Percentiles rank a stretch among this genome's conserved stretches.
Evolutionary conservation across 2,113 vertebrate genomes (phyloP).

Genomic region (Deroptyus accipitrinus): DNA sequence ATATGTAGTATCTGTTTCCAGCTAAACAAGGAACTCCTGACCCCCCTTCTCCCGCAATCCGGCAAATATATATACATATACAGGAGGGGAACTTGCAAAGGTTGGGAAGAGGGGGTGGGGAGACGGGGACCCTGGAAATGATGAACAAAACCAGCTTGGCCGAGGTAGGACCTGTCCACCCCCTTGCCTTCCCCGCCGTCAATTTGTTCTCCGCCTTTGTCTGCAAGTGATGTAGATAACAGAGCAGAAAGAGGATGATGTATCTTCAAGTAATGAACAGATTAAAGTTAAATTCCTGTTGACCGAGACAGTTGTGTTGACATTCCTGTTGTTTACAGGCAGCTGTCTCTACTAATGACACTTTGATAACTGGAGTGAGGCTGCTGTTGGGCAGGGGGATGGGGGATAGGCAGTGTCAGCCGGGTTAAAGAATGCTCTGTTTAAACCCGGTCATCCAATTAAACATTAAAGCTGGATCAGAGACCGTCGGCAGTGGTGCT

Average conservation of each 20-base stretch:
- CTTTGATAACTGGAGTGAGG: constrained; percentile 72
- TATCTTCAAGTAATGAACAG: constrained; percentile 72
- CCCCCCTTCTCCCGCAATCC: constrained; percentile 15
- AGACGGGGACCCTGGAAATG: background rate
- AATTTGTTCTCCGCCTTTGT: constrained; percentile 48
- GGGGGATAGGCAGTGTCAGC: constrained; percentile 44
- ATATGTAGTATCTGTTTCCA: constrained; percentile 73
- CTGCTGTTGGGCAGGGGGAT: constrained; percentile 51
- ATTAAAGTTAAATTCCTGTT: constrained; percentile 75
- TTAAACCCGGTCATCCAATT: constrained; percentile 56
- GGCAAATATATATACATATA: constrained; percentile 38
- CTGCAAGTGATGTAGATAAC: constrained; percentile 63
- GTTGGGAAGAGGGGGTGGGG: background rate
- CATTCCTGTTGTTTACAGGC: constrained; percentile 74
- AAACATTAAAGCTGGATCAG: constrained; percentile 39
- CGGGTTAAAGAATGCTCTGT: constrained; percentile 66
- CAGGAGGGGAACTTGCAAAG: background rate
- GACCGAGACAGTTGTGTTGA: constrained; percentile 67
- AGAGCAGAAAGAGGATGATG: constrained; percentile 28
- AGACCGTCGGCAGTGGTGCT: background rate
- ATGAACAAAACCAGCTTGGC: constrained; percentile 47
- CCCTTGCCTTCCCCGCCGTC: background rate
- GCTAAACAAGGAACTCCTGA: constrained; percentile 56
- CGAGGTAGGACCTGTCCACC: background rate
- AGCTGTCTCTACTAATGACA: constrained; percentile 74